Percentiles rank a stretch among this genome's conserved stretches.
Evolutionary conservation across 2,888 invertebrate species (phyloP).

Genomic region (Meta bourneti): DNA sequence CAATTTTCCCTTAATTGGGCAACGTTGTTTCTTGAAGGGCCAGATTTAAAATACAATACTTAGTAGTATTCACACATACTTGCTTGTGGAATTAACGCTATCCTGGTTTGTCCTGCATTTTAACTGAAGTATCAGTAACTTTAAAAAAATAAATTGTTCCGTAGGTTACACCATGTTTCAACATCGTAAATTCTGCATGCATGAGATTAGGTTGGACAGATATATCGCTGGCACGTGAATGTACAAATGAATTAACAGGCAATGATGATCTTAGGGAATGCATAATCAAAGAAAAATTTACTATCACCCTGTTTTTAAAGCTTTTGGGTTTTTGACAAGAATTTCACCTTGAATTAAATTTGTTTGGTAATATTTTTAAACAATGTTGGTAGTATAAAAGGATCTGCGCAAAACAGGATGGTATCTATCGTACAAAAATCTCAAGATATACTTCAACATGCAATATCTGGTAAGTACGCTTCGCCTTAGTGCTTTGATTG

Average conservation of each 20-base stretch:
- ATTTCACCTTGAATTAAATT: neutral
- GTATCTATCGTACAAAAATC: neutral
- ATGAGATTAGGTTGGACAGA: neutral
- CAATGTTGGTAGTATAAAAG: neutral
- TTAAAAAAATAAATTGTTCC: neutral
- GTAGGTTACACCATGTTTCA: neutral
- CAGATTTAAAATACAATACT: too few relatives aligned
- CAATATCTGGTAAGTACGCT: neutral
- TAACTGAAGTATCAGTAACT: too few relatives aligned
- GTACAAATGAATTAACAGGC: neutral
- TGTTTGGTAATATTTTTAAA: neutral
- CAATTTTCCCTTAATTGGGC: neutral
- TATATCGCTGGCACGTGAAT: neutral
- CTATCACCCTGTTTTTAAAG: neutral
- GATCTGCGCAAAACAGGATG: neutral
- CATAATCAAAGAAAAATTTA: neutral
- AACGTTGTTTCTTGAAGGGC: neutral
- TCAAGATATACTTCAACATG: neutral
- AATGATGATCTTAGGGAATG: neutral
- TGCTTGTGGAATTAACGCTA: too few relatives aligned
- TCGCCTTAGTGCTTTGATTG: too few relatives aligned
- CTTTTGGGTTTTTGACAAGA: neutral
- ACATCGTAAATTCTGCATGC: neutral
- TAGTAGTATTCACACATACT: too few relatives aligned
- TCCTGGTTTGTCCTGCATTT: too few relatives aligned